These are phyloP conservation scores for Colossoma macropomum DNA, from an alignment of 2,113 vertebrate species.

Conservation along the genomic window DNA sequence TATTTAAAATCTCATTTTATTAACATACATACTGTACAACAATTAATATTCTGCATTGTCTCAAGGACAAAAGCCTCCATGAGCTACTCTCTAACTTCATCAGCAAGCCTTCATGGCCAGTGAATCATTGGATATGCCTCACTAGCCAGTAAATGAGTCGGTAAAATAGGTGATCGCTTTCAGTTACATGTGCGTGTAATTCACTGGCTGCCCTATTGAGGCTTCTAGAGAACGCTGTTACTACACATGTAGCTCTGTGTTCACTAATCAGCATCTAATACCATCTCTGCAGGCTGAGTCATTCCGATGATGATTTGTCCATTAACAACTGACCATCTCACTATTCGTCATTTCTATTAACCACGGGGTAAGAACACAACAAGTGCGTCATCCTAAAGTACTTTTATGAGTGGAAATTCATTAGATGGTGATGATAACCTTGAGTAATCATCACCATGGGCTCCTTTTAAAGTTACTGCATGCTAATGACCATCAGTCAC, in stretches of 20 bases:
- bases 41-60: no score
- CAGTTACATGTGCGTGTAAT: conserved; percentile 22
- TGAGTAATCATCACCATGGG: not conserved
- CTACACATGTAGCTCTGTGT: conserved; percentile 14
- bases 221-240: conserved; percentile 13
- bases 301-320: conserved; percentile 20
- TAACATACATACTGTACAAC: no score
- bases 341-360: conserved; percentile 21
- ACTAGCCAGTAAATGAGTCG: conserved; percentile 50
- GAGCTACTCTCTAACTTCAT: conserved; percentile 31
- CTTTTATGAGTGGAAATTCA: conserved; percentile 24
- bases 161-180: conserved; percentile 37
- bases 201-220: conserved; percentile 9
- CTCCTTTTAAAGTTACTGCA: conserved; percentile 19
- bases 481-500: not conserved
- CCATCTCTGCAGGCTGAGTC: conserved; percentile 25
- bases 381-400: conserved; percentile 1
- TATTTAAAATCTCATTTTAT: no score
- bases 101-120: conserved; percentile 33
- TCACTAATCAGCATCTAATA: conserved; percentile 23
- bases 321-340: conserved; percentile 28
- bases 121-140: conserved; percentile 48
- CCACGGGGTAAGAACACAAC: conserved; percentile 22
- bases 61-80: conserved; percentile 28
- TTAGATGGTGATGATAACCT: conserved; percentile 23